Percentiles rank a stretch among this genome's conserved stretches.
These are phyloP conservation scores for Montipora capricornis DNA, from an alignment of 64 coral and sea anemone genomes.

Conservation along the genomic window DNA sequence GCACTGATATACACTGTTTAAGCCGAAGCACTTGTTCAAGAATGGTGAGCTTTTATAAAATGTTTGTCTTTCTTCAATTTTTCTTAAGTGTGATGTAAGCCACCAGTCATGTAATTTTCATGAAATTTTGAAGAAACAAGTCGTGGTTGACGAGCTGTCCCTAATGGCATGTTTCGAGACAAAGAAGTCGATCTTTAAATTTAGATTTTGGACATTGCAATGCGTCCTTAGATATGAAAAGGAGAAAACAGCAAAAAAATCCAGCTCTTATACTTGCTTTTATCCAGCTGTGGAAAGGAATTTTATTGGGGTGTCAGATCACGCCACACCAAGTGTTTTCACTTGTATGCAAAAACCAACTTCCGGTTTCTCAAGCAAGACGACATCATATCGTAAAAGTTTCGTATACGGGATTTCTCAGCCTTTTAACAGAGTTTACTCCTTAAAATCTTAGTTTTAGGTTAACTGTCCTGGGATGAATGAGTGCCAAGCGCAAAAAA, in stretches of 20 bases:
- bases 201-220: too few relatives aligned
- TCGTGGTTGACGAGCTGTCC: too few relatives aligned
- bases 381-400: not conserved
- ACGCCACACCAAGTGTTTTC: not conserved
- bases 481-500: not conserved
- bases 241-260: not conserved
- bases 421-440: not conserved
- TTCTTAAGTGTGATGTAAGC: too few relatives aligned
- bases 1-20: too few relatives aligned
- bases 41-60: too few relatives aligned
- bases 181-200: too few relatives aligned
- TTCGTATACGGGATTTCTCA: not conserved
- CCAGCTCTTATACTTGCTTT: not conserved
- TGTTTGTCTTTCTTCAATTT: too few relatives aligned
- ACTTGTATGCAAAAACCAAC: slow-evolving; percentile 32
- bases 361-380: not conserved
- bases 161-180: too few relatives aligned
- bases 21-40: too few relatives aligned
- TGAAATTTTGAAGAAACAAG: too few relatives aligned
- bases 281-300: not conserved
- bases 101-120: too few relatives aligned
- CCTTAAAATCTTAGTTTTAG: not conserved
- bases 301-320: not conserved
- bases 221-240: too few relatives aligned
- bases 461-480: not conserved